phyloP scores from a whole-genome alignment of 2,113 vertebrate genomes.

The Symphodus melops region DNA sequence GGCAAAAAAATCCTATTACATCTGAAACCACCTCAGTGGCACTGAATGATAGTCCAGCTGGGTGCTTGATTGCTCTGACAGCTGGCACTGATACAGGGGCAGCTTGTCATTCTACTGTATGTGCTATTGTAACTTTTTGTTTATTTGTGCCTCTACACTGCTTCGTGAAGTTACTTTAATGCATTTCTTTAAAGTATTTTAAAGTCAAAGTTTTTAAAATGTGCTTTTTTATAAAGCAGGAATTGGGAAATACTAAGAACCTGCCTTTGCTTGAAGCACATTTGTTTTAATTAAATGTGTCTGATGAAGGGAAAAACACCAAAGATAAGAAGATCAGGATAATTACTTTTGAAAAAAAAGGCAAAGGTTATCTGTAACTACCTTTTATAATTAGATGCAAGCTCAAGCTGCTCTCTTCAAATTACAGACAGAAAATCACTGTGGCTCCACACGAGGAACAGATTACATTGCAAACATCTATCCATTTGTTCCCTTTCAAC shows the following conservation, averaged over 20 bases:
- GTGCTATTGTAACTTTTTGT: constrained; percentile 27
- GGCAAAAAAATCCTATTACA: constrained; percentile 80
- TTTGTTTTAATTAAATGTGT: constrained; percentile 20
- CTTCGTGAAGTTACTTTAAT: constrained; percentile 19
- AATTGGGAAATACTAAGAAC: neutral
- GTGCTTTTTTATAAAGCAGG: neutral
- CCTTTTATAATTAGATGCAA: constrained; percentile 7
- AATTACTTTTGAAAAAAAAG: constrained; percentile 28
- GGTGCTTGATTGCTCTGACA: constrained; percentile 76
- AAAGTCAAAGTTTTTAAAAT: neutral
- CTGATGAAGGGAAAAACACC: neutral
- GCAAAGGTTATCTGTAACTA: constrained; percentile 8
- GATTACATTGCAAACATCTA: constrained; percentile 4
- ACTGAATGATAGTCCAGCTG: constrained; percentile 78
- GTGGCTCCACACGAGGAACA: neutral
- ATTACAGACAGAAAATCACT: neutral
- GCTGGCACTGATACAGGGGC: constrained; percentile 62
- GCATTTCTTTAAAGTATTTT: constrained; percentile 5
- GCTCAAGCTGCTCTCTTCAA: constrained; percentile 5
- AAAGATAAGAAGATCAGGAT: constrained; percentile 17
- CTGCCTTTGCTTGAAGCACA: neutral
- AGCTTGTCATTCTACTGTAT: constrained; percentile 46
- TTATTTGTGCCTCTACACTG: constrained; percentile 15
- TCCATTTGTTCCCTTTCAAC: neutral
- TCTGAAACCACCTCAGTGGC: constrained; percentile 74